These are phyloP conservation scores for Labrus mixtus DNA, from an alignment of 2,113 vertebrate species.

Conservation along the genomic window DNA sequence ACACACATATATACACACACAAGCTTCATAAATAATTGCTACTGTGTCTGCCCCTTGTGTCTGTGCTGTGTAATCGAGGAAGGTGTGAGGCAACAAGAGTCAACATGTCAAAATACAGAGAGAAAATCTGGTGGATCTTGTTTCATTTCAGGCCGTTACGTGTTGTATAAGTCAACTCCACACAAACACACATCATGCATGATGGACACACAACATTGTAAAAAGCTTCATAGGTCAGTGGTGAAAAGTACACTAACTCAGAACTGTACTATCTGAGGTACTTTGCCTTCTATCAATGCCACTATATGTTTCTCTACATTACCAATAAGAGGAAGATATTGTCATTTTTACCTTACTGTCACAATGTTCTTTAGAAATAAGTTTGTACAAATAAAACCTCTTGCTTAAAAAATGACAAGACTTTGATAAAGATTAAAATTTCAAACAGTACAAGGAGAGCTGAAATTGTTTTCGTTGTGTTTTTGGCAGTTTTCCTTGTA, in stretches of 20 bases:
- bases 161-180: conserved; percentile 24
- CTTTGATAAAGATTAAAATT: neutral
- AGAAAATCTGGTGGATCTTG: conserved; percentile 32
- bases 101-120: conserved; percentile 28
- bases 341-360: too few species aligned
- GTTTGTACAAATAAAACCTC: neutral
- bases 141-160: conserved; percentile 28
- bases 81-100: conserved; percentile 25
- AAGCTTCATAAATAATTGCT: conserved; percentile 28
- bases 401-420: neutral
- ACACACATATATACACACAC: conserved; percentile 32
- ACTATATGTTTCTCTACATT: neutral
- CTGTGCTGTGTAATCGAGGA: conserved; percentile 9
- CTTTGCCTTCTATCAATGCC: neutral
- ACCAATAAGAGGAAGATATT: too few species aligned
- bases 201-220: neutral
- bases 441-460: neutral
- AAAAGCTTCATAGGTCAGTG: neutral
- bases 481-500: too few species aligned
- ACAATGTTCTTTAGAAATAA: neutral
- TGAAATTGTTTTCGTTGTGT: neutral
- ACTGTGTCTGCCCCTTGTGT: conserved; percentile 6
- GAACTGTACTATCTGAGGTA: neutral
- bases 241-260: neutral
- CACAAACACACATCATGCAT: neutral